Evolutionary conservation across 2,888 invertebrate genomes (phyloP).

Genomic region (Drosophila barbarae): DNA sequence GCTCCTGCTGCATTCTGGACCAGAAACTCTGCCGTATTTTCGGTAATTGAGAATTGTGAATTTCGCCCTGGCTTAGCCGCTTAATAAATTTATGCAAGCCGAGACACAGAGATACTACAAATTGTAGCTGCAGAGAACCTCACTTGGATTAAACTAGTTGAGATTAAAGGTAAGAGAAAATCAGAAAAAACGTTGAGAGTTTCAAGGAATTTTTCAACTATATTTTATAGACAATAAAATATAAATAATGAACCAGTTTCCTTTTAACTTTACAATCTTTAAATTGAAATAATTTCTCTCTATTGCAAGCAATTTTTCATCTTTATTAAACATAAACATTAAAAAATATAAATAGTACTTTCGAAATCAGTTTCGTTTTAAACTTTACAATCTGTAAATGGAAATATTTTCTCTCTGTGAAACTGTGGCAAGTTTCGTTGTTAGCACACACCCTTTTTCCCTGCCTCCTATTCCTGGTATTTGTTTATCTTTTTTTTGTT

Average conservation of each 20-base stretch:
- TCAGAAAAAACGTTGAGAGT: no score
- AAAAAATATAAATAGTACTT: neutral
- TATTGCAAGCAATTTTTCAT: neutral
- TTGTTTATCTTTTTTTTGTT: constrained; percentile 28
- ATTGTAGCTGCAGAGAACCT: constrained; percentile 6
- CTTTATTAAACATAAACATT: neutral
- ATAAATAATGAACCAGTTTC: neutral
- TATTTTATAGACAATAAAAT: neutral
- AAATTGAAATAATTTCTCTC: neutral
- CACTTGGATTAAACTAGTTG: neutral
- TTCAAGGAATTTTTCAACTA: no score
- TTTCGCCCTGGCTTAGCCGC: constrained; percentile 42
- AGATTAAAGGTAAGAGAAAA: neutral
- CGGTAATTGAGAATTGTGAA: constrained; percentile 63
- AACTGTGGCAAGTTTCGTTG: constrained; percentile 42
- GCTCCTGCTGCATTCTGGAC: constrained; percentile 11
- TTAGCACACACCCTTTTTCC: constrained; percentile 26
- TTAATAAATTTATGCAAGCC: constrained; percentile 57
- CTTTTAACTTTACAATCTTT: neutral
- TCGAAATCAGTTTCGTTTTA: neutral
- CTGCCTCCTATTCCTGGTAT: constrained; percentile 34
- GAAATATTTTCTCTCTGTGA: neutral
- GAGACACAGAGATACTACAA: constrained; percentile 6
- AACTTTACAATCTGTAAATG: neutral
- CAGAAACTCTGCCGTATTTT: constrained; percentile 51